Conservation (phyloP, 2,888 invertebrate species). For the Nemoura dubitans region DNA sequence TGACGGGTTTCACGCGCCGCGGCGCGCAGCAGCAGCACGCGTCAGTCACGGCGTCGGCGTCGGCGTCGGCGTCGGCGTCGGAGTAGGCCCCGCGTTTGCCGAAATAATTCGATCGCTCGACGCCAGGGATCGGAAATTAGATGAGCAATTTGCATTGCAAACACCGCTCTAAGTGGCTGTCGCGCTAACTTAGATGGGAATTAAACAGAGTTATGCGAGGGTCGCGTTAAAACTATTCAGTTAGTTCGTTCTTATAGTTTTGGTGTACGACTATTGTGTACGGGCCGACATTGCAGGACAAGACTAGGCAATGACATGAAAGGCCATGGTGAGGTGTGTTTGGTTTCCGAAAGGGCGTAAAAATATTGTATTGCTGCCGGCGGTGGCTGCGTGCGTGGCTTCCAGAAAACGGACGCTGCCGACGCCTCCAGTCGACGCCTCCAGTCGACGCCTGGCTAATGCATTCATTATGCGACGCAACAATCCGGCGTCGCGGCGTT, state of each 20-base stretch:
- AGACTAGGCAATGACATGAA: not conserved
- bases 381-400: not conserved
- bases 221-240: not conserved
- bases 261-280: not conserved
- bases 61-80: too few species aligned
- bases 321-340: not conserved
- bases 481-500: not conserved
- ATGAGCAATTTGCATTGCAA: slow-evolving; percentile 12
- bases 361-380: not conserved
- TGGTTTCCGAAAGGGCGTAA: not conserved
- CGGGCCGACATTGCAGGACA: not conserved
- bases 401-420: not conserved
- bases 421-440: not conserved
- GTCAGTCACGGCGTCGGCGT: not conserved
- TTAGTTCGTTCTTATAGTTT: not conserved
- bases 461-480: not conserved
- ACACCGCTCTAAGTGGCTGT: not conserved
- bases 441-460: not conserved
- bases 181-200: slow-evolving; percentile 7
- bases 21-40: not conserved
- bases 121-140: slow-evolving; percentile 2
- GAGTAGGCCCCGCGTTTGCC: not conserved
- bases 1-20: not conserved
- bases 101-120: not conserved
- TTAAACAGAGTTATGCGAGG: not conserved